Conservation (phyloP, 1,140 invertebrate species). For the Drosophila bocqueti region DNA sequence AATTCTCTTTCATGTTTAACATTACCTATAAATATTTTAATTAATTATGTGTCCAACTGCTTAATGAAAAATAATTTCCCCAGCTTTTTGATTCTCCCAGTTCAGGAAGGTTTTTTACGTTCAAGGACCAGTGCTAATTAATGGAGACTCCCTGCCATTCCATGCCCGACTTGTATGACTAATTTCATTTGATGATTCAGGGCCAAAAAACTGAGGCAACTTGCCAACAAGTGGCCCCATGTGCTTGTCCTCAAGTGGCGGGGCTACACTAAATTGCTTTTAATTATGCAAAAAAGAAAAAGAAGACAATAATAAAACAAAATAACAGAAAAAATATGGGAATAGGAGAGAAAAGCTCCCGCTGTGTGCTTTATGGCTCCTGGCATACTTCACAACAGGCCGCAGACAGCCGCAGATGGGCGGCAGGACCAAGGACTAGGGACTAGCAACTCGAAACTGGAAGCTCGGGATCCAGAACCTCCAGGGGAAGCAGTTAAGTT, state of each 20-base stretch:
- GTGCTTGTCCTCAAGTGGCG: constrained; percentile 53
- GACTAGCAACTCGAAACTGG: not conserved
- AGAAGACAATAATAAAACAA: constrained; percentile 35
- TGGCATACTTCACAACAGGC: constrained; percentile 50
- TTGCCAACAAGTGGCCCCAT: constrained; percentile 56
- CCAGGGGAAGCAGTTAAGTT: constrained; percentile 38
- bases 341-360: constrained; percentile 26
- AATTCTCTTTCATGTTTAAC: not conserved
- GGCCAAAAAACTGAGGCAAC: constrained; percentile 21
- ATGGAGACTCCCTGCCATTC: constrained; percentile 3
- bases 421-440: constrained; percentile 9
- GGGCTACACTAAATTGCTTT: constrained; percentile 57
- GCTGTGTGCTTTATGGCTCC: constrained; percentile 47
- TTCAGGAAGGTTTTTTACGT: not conserved
- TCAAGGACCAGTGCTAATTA: constrained; percentile 8
- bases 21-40: not conserved
- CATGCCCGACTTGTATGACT: constrained; percentile 35
- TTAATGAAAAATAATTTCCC: constrained; percentile 1
- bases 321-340: constrained; percentile 13
- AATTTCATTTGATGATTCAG: constrained; percentile 43
- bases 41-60: not conserved
- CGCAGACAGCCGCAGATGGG: constrained; percentile 36
- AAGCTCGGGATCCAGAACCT: constrained; percentile 3
- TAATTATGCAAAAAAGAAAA: constrained; percentile 66
- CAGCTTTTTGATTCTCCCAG: not conserved